A percentile compares a stretch with the other conserved stretches of the same genome.
These are phyloP conservation scores for Halesus radiatus DNA, from an alignment of 1,140 invertebrate genomes.

Conservation along the genomic window DNA sequence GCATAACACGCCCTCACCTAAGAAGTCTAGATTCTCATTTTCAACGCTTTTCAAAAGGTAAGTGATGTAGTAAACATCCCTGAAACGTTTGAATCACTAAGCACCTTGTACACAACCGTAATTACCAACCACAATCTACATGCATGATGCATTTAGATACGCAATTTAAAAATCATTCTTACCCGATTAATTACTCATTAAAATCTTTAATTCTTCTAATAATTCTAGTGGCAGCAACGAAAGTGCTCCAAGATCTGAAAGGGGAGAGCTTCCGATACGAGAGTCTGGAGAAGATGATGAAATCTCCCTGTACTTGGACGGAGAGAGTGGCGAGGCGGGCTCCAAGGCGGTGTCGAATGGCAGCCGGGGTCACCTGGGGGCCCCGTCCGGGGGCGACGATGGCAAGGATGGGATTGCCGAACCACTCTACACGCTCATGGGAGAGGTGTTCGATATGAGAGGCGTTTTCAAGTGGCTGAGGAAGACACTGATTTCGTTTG, in stretches of 20 bases:
- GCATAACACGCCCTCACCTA: slow-evolving; percentile 80
- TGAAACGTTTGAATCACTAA: too few species aligned
- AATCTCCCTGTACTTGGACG: slow-evolving; percentile 79
- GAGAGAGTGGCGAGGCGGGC: slow-evolving; percentile 66
- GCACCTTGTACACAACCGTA: too few species aligned
- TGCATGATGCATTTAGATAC: too few species aligned
- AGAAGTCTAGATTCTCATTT: slow-evolving; percentile 87
- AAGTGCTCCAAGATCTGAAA: slow-evolving; percentile 49
- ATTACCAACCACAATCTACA: too few species aligned
- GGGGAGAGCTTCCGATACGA: slow-evolving; percentile 61
- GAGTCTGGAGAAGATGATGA: slow-evolving; percentile 78
- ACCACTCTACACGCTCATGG: slow-evolving; percentile 86
- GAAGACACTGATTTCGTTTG: slow-evolving; percentile 90
- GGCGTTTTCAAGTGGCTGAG: slow-evolving; percentile 90
- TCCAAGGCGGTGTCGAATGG: slow-evolving; percentile 62
- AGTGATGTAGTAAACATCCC: not conserved
- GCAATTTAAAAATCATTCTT: too few species aligned
- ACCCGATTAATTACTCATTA: too few species aligned
- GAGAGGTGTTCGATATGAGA: slow-evolving; percentile 90
- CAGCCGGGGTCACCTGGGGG: slow-evolving; percentile 58
- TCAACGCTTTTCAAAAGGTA: slow-evolving; percentile 88
- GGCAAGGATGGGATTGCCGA: slow-evolving; percentile 89
- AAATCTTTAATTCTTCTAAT: too few species aligned
- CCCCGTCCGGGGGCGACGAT: slow-evolving; percentile 67
- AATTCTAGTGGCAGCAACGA: slow-evolving; percentile 54